Evolutionary conservation across 2,113 vertebrate genomes (phyloP).

Genomic region (Pagrus major): DNA sequence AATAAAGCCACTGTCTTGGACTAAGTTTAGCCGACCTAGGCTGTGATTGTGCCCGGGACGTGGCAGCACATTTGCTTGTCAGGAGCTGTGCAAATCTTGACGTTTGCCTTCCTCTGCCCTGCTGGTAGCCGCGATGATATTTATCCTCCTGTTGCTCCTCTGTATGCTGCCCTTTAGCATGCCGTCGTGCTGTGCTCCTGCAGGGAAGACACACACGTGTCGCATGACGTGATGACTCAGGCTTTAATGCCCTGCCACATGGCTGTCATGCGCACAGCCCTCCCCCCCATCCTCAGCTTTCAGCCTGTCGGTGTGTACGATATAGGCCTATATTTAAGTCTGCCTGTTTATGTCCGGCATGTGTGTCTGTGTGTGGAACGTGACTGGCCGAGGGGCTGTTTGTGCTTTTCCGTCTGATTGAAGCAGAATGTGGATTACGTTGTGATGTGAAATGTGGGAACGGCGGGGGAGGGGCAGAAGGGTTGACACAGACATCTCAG

Average conservation of each 20-base stretch:
- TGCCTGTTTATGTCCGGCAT: conserved; percentile 34
- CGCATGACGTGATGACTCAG: conserved; percentile 76
- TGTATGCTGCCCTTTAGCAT: conserved; percentile 54
- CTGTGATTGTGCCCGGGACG: conserved; percentile 30
- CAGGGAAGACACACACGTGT: conserved; percentile 64
- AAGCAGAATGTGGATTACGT: conserved; percentile 63
- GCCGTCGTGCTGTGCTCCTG: conserved; percentile 58
- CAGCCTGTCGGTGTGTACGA: conserved; percentile 46
- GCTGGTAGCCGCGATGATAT: conserved; percentile 53
- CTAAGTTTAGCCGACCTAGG: conserved; percentile 26
- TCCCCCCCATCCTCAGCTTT: conserved; percentile 21
- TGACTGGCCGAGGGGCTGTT: conserved; percentile 59
- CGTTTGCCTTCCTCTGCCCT: conserved; percentile 38
- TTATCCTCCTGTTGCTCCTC: conserved; percentile 63
- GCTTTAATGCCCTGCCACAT: conserved; percentile 73
- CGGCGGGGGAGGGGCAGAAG: conserved; percentile 10
- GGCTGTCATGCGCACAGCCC: conserved; percentile 58
- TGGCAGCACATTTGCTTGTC: conserved; percentile 29
- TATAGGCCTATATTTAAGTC: conserved; percentile 37
- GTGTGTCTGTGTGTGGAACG: conserved; percentile 42
- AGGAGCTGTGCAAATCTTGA: conserved; percentile 37
- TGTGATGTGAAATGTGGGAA: conserved; percentile 58
- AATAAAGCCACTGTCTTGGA: conserved; percentile 37
- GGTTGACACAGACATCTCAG: conserved; percentile 37
- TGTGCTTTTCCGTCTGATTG: conserved; percentile 71